Evolutionary conservation across 2,888 invertebrate species (phyloP).

Genomic region (Troides helena): DNA sequence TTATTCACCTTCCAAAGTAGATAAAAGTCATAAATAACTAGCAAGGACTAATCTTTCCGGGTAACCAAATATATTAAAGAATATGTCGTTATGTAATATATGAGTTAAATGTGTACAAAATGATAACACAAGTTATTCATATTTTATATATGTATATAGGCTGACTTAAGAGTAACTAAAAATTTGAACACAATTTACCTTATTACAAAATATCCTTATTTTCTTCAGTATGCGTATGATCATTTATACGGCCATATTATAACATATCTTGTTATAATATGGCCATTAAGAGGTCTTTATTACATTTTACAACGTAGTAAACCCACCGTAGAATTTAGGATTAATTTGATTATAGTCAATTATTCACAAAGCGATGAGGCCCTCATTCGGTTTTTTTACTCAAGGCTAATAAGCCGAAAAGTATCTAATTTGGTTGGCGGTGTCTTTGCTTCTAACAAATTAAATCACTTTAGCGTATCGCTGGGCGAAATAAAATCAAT

Average conservation of each 20-base stretch:
- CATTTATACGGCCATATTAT: conserved; percentile 37
- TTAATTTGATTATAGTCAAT: conserved; percentile 81
- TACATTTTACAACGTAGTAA: conserved; percentile 77
- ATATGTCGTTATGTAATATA: no score
- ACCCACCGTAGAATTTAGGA: conserved; percentile 79
- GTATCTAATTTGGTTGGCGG: conserved; percentile 77
- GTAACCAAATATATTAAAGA: no score
- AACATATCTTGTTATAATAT: conserved; percentile 62
- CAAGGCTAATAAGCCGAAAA: conserved; percentile 77
- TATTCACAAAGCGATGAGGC: conserved; percentile 74
- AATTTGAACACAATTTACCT: not conserved
- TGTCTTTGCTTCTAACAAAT: conserved; percentile 77
- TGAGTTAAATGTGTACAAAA: no score
- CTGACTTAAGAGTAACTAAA: no score
- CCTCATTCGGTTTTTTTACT: conserved; percentile 71
- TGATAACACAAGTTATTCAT: no score
- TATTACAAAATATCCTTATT: not conserved
- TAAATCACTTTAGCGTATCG: conserved; percentile 79
- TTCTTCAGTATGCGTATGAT: conserved; percentile 31
- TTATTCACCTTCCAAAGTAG: no score
- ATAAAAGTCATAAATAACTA: no score
- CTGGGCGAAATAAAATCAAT: conserved; percentile 71
- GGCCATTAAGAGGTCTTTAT: conserved; percentile 74
- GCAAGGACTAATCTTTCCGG: no score
- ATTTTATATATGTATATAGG: no score